A percentile compares a stretch with the other conserved stretches of the same genome.
Conservation (phyloP, 2,113 vertebrate species). For the Sturnus vulgaris region DNA sequence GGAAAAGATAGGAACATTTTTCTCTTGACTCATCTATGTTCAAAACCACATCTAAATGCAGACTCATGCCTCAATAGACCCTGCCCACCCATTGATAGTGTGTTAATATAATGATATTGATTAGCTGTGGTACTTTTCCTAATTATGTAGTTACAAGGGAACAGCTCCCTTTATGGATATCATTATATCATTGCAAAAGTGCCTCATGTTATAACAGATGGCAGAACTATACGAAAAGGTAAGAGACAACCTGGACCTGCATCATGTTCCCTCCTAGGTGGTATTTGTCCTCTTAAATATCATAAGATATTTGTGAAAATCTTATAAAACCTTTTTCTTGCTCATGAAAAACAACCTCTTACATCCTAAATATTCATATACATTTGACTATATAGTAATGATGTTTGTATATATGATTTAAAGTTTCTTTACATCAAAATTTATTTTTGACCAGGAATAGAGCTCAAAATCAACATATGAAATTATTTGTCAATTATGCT, state of each 20-base stretch:
- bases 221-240: background rate
- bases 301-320: background rate
- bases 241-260: background rate
- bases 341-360: background rate
- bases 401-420: background rate
- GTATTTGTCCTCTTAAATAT: background rate
- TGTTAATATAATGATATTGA: background rate
- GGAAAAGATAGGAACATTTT: background rate
- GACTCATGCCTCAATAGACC: background rate
- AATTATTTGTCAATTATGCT: background rate
- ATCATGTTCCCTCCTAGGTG: background rate
- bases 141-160: background rate
- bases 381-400: background rate
- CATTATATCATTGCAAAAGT: background rate
- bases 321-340: background rate
- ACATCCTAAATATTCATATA: background rate
- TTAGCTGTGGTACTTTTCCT: background rate
- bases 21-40: background rate
- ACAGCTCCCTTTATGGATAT: background rate
- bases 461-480: background rate
- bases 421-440: background rate
- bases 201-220: background rate
- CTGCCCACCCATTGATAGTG: background rate
- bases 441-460: background rate
- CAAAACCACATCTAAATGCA: background rate